phyloP scores from a whole-genome alignment of 2,113 vertebrate genomes.

The Myxocyprinus asiaticus region DNA sequence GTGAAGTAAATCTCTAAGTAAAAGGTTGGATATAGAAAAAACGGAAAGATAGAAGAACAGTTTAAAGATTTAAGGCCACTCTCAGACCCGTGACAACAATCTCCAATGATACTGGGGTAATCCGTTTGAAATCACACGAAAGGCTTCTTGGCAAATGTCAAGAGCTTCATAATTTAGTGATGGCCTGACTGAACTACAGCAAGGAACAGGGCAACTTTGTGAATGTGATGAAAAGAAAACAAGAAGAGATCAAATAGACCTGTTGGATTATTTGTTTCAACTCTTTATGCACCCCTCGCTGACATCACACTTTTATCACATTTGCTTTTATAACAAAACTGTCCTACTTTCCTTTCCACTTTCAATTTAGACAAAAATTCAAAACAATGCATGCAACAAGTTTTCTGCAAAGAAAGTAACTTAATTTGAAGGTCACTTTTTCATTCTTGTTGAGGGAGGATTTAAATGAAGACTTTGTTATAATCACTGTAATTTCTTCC shows the following conservation, averaged over 20 bases:
- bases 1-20: neutral
- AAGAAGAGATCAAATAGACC: conserved; percentile 21
- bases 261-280: neutral
- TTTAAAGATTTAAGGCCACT: conserved; percentile 1
- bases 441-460: conserved; percentile 9
- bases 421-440: conserved; percentile 47
- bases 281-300: neutral
- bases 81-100: neutral
- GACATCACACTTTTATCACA: conserved; percentile 20
- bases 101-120: neutral
- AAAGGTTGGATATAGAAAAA: neutral
- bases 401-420: conserved; percentile 16
- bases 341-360: neutral
- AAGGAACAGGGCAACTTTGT: neutral
- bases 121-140: conserved; percentile 7
- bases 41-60: neutral
- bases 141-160: conserved; percentile 22
- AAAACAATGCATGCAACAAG: neutral
- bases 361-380: no score
- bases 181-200: conserved; percentile 11
- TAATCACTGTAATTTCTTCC: conserved; percentile 40
- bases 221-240: conserved; percentile 1
- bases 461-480: conserved; percentile 42
- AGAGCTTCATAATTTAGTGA: conserved; percentile 31
- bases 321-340: conserved; percentile 12